These are phyloP conservation scores for Falcunculus frontatus DNA, from an alignment of 2,113 vertebrate species.

Conservation along the genomic window DNA sequence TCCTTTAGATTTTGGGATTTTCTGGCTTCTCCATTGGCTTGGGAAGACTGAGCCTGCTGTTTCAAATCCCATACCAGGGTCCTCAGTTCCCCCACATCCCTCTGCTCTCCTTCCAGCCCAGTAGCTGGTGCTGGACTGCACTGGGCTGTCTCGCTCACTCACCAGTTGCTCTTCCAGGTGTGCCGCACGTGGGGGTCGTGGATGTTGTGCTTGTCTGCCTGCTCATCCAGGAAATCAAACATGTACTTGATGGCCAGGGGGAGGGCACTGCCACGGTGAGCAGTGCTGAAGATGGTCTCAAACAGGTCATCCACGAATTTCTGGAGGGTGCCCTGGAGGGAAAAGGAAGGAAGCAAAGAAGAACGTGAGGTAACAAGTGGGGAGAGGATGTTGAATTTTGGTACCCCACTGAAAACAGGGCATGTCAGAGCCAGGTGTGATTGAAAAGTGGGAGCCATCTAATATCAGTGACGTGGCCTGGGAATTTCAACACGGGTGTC, in stretches of 20 bases:
- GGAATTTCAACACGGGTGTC: not conserved
- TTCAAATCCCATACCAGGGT: not conserved
- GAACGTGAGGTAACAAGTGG: not conserved
- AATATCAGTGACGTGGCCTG: not conserved
- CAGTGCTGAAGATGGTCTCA: constrained; percentile 99
- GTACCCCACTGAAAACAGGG: not conserved
- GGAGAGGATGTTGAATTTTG: not conserved
- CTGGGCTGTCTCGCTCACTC: constrained; percentile 73
- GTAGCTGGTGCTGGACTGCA: not conserved
- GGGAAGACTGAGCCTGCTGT: not conserved
- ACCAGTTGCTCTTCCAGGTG: constrained; percentile 99
- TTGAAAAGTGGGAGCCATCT: not conserved
- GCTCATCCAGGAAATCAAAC: constrained; percentile 98
- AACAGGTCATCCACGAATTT: constrained; percentile 98
- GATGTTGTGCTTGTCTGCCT: constrained; percentile 95
- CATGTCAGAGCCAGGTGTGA: no score
- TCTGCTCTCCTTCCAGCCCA: not conserved
- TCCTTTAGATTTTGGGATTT: not conserved
- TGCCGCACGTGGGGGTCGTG: constrained; percentile 95
- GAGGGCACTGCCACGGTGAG: constrained; percentile 92
- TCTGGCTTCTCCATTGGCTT: not conserved
- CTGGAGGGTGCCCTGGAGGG: constrained; percentile 89
- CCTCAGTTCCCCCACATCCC: not conserved
- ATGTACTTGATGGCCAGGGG: constrained; percentile 99
- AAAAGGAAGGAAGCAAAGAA: not conserved